Base-by-base conservation (phyloP, 2,113 vertebrate species). In the Oreotrochilus melanogaster region DNA sequence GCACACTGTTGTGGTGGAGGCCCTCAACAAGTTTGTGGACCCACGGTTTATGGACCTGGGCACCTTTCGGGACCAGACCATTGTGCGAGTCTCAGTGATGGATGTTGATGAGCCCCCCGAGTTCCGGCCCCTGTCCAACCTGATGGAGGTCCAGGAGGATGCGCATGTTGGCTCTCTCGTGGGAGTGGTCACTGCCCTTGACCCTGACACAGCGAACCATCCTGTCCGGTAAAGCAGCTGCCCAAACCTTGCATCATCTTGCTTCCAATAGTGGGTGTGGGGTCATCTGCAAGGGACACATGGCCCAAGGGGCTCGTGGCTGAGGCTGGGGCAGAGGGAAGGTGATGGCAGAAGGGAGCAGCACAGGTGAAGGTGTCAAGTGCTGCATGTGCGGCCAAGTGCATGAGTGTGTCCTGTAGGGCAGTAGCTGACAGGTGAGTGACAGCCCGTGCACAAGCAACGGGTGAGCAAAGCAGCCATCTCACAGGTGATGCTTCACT, bases 121-220 rank as follows among this genome's bases (percentile, higher is more conserved):
- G 93, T 99, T 99, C 97, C 98, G 89, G 30, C 98, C 99, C 31
- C 97, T 97, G 8, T 98, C 98, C n/a, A 91, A 98, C 45, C 94
- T 98, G 89, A 98, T 99, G 98, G 99, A 99, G 94, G 99, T 99
- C 80, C 99, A 99, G 95, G 99, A 99, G 93, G 99, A 99, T 1
- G 98, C 98, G 7, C 98, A 98, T 14, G 93, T 99, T 25, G 99
- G 99, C 70, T 98, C 99, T 6, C 78, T 99, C 19, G 99, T 99
- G 90, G 99, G 99, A 30, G 94, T 98, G 24, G 98, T 99, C 96
- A 98, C 98, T 0, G 99, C 99, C n/a, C 98, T 97, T 75, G 99
- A 99, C 97, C 99, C 99, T 0, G 99, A 99, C 94, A 97, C 98
- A 69, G 98, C 98, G 5, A 99, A 99, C 86, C 98, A 98, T 80